Percentiles rank a stretch among this genome's conserved stretches.
phyloP scores from a whole-genome alignment of 2,113 vertebrate genomes.

The Abramis brama region DNA sequence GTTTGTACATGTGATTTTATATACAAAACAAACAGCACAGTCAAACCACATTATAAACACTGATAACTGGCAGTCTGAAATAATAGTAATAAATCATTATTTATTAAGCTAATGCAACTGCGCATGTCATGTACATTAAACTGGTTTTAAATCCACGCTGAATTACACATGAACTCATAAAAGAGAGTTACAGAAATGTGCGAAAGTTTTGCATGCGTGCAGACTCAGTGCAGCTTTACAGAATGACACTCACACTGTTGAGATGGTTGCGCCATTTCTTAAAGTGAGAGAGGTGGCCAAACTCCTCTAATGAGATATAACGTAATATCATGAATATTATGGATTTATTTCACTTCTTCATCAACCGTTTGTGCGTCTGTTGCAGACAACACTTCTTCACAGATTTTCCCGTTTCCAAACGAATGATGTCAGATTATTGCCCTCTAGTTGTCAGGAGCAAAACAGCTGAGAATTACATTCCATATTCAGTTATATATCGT shows the following conservation, averaged over 20 bases:
- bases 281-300: neutral
- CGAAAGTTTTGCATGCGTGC: slow-evolving; percentile 14
- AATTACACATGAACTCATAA: neutral
- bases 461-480: neutral
- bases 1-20: neutral
- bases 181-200: neutral
- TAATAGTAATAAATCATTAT: neutral
- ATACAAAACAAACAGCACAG: neutral
- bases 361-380: neutral
- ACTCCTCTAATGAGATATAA: neutral
- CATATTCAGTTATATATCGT: neutral
- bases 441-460: slow-evolving; percentile 14
- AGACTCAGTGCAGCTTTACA: neutral
- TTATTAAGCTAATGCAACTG: neutral
- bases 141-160: neutral
- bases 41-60: neutral
- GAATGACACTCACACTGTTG: slow-evolving; percentile 22
- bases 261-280: slow-evolving; percentile 16
- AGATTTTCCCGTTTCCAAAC: neutral
- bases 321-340: neutral
- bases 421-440: neutral
- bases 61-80: neutral
- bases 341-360: slow-evolving; percentile 24
- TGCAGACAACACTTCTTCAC: neutral
- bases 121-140: neutral